Percentiles rank a stretch among this genome's conserved stretches.
phyloP scores from a whole-genome alignment of 2,113 vertebrate genomes.

The Nannospalax galili region DNA sequence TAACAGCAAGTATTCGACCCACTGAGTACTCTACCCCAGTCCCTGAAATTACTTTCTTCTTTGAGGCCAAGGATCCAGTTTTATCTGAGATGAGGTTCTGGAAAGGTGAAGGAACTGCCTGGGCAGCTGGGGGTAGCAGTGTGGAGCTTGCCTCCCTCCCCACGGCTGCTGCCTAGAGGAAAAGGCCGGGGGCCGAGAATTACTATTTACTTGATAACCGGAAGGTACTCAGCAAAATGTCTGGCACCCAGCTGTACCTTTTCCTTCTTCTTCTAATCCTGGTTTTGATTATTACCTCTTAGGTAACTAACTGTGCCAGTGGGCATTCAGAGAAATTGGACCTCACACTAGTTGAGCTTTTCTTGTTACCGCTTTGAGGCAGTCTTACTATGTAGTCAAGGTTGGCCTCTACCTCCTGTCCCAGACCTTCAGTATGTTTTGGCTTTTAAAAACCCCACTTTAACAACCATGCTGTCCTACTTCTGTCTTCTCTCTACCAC shows the following conservation, averaged over 20 bases:
- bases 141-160: no score
- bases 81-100: neutral
- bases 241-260: neutral
- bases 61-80: neutral
- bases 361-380: no score
- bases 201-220: neutral
- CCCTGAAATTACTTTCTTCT: neutral
- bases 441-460: neutral
- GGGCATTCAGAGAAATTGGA: neutral
- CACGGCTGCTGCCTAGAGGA: no score
- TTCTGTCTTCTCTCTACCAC: neutral
- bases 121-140: neutral
- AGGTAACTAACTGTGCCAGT: neutral
- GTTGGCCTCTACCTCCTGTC: neutral
- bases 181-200: no score
- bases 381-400: neutral
- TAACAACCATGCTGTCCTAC: neutral
- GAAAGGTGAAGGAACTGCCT: neutral
- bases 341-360: neutral
- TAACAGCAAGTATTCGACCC: neutral
- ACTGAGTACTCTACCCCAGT: neutral
- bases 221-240: neutral
- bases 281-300: neutral
- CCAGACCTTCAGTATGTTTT: neutral
- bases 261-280: neutral